These are phyloP conservation scores for Urocitellus parryii DNA, from an alignment of 2,113 vertebrate genomes.

Conservation along the genomic window DNA sequence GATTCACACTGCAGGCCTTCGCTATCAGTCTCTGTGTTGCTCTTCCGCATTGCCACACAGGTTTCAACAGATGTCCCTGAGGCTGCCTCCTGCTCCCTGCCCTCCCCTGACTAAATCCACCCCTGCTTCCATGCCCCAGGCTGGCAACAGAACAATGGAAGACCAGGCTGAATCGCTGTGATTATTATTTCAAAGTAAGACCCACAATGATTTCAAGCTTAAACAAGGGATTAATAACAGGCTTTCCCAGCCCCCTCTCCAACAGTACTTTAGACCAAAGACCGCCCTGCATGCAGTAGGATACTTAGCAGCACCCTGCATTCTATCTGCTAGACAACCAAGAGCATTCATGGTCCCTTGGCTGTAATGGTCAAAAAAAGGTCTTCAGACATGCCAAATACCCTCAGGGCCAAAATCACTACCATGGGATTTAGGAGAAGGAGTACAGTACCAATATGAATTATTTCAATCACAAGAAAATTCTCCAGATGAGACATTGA, in stretches of 20 bases:
- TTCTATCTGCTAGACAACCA: not conserved
- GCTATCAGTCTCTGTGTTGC: not conserved
- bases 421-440: not conserved
- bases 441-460: not conserved
- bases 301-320: not conserved
- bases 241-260: not conserved
- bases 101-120: not conserved
- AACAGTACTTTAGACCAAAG: not conserved
- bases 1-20: not conserved
- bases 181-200: not conserved
- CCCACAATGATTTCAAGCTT: not conserved
- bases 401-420: not conserved
- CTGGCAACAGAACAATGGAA: not conserved
- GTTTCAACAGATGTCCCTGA: not conserved
- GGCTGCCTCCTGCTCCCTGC: not conserved
- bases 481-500: not conserved
- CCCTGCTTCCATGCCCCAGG: not conserved
- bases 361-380: not conserved
- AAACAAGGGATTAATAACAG: not conserved
- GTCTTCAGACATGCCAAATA: not conserved
- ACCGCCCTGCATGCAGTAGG: not conserved
- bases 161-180: not conserved
- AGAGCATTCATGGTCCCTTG: too few species aligned
- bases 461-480: not conserved
- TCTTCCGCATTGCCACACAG: not conserved